These are phyloP conservation scores for Balanococcus diminutus DNA, from an alignment of 2,888 invertebrate genomes.

Conservation along the genomic window DNA sequence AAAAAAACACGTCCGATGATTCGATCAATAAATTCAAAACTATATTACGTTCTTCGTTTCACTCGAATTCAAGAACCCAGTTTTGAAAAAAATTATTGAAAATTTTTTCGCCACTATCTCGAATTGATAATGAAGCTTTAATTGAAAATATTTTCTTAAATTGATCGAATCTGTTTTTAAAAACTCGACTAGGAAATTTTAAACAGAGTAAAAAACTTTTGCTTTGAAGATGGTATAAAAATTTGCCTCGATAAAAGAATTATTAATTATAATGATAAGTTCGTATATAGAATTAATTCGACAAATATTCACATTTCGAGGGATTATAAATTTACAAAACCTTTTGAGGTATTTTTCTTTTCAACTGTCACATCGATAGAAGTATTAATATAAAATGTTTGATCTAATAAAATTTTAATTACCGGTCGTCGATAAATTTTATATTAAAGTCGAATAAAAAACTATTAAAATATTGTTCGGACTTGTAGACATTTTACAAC, in stretches of 20 bases:
- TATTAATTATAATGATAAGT: not conserved
- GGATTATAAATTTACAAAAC: not conserved
- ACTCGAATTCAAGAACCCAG: not conserved
- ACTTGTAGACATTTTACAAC: not conserved
- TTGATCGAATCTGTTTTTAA: not conserved
- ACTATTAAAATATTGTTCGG: not conserved
- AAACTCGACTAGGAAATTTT: not conserved
- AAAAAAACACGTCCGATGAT: not conserved
- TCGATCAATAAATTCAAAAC: no score
- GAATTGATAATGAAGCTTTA: not conserved
- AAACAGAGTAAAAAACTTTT: not conserved
- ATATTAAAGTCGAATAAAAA: not conserved
- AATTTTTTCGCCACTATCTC: not conserved
- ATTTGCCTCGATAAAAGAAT: not conserved
- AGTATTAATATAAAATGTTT: not conserved
- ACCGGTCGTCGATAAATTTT: not conserved
- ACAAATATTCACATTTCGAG: not conserved
- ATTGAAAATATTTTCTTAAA: constrained; percentile 18
- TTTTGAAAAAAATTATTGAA: not conserved
- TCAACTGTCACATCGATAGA: not conserved
- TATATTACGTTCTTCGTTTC: not conserved
- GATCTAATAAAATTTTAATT: not conserved
- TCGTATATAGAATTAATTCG: not conserved
- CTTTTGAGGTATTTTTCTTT: not conserved
- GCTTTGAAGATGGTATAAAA: not conserved